Percentiles rank a stretch among this genome's conserved stretches.
Evolutionary conservation across 2,113 vertebrate genomes (phyloP).

Genomic region (Upupa epops): DNA sequence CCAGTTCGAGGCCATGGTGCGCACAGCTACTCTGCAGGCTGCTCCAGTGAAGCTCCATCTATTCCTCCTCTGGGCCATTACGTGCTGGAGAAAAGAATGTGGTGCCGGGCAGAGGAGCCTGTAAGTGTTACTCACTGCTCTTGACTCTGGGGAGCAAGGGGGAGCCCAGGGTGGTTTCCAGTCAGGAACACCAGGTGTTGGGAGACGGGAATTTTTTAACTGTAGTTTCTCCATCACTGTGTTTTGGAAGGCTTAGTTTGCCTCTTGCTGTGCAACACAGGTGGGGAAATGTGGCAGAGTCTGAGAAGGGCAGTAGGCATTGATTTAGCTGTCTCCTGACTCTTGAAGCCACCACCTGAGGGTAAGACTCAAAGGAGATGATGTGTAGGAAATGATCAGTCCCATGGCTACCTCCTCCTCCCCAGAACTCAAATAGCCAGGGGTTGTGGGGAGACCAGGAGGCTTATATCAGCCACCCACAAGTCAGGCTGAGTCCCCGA

Average conservation of each 20-base stretch:
- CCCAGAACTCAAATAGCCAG: neutral
- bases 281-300: neutral
- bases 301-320: neutral
- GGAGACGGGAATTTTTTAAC: neutral
- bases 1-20: rapidly evolving
- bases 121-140: slow-evolving; percentile 37
- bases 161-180: neutral
- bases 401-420: neutral
- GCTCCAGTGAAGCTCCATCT: slow-evolving; percentile 3
- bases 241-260: rapidly evolving
- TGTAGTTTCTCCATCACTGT: rapidly evolving
- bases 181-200: neutral
- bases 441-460: neutral
- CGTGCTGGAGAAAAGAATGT: slow-evolving; percentile 58
- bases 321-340: neutral
- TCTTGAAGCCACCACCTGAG: neutral
- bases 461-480: neutral
- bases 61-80: slow-evolving; percentile 61
- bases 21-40: neutral
- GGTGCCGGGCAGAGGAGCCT: slow-evolving; percentile 7
- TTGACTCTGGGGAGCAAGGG: rapidly evolving
- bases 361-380: neutral
- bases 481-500: rapidly evolving
- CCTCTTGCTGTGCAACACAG: neutral
- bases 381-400: neutral